These are phyloP conservation scores for Eupithecia pulchellata DNA, from an alignment of 2,888 invertebrate genomes.

Conservation along the genomic window DNA sequence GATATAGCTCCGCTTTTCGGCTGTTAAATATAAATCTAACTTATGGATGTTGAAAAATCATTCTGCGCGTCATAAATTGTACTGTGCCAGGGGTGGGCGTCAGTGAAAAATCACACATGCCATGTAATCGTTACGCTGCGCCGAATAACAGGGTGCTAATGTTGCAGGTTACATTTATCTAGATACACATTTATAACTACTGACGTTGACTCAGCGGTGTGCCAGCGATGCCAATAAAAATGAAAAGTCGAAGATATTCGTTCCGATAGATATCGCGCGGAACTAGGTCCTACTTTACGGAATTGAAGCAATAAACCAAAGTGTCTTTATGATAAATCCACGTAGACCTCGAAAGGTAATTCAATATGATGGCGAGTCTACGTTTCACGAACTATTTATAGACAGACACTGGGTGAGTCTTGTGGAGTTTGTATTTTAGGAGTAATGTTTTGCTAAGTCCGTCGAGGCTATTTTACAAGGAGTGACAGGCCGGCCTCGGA, in stretches of 20 bases:
- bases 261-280: slow-evolving; percentile 42
- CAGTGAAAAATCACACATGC: slow-evolving; percentile 80
- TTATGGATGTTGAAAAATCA: slow-evolving; percentile 82
- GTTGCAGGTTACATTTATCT: slow-evolving; percentile 78
- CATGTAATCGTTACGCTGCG: slow-evolving; percentile 76
- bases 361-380: slow-evolving; percentile 25
- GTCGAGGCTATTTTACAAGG: slow-evolving; percentile 61
- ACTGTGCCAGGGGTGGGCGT: slow-evolving; percentile 68
- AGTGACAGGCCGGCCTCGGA: slow-evolving; percentile 59
- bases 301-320: slow-evolving; percentile 50
- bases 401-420: slow-evolving; percentile 22
- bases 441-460: slow-evolving; percentile 43
- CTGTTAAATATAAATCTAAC: slow-evolving; percentile 78
- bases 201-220: slow-evolving; percentile 57
- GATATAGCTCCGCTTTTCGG: slow-evolving; percentile 65
- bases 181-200: slow-evolving; percentile 74
- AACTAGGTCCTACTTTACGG: slow-evolving; percentile 51
- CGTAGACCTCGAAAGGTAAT: slow-evolving; percentile 32
- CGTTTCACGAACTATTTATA: slow-evolving; percentile 18
- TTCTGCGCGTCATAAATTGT: slow-evolving; percentile 80
- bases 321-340: slow-evolving; percentile 46
- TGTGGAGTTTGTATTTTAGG: slow-evolving; percentile 36
- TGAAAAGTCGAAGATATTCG: slow-evolving; percentile 53
- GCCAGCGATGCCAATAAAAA: slow-evolving; percentile 50
- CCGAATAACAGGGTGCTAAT: slow-evolving; percentile 79